Percentiles rank a stretch among this genome's conserved stretches.
phyloP scores from a whole-genome alignment of 2,797 vertebrate genomes.

The Cossypha heuglini region DNA sequence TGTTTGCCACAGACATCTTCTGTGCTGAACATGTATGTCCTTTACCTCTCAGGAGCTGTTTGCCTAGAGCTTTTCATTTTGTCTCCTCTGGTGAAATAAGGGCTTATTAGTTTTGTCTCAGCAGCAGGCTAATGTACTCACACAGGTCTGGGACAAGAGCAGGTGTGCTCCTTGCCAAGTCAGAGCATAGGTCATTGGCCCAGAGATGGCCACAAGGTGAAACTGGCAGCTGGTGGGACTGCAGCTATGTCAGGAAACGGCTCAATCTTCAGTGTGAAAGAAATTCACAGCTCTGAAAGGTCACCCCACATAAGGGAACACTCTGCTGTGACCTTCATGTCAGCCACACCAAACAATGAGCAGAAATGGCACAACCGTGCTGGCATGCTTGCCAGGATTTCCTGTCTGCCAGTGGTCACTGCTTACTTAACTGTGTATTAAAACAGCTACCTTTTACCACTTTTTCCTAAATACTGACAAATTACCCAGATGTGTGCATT shows the following conservation, averaged over 20 bases:
- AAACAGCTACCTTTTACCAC: not conserved
- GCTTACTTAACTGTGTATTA: not conserved
- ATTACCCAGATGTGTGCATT: not conserved
- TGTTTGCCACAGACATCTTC: not conserved
- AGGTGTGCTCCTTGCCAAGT: not conserved
- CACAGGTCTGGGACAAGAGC: not conserved
- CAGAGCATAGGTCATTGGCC: not conserved
- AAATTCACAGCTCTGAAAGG: not conserved
- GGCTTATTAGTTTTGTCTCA: not conserved
- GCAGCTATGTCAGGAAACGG: fast-evolving
- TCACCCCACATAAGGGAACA: not conserved
- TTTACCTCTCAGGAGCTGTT: not conserved
- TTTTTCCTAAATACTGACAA: not conserved
- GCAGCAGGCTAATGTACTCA: not conserved
- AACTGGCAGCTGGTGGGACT: not conserved
- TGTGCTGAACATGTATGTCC: not conserved
- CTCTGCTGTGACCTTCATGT: fast-evolving
- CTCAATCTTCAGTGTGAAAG: not conserved
- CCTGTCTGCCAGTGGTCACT: not conserved
- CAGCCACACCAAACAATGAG: not conserved
- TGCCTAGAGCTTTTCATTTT: not conserved
- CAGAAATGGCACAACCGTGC: not conserved
- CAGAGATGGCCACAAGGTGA: not conserved
- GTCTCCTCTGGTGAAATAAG: not conserved
- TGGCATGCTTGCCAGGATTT: not conserved